Evolutionary conservation across 1,140 invertebrate species (phyloP).

Genomic region (Trichonephila clavata): DNA sequence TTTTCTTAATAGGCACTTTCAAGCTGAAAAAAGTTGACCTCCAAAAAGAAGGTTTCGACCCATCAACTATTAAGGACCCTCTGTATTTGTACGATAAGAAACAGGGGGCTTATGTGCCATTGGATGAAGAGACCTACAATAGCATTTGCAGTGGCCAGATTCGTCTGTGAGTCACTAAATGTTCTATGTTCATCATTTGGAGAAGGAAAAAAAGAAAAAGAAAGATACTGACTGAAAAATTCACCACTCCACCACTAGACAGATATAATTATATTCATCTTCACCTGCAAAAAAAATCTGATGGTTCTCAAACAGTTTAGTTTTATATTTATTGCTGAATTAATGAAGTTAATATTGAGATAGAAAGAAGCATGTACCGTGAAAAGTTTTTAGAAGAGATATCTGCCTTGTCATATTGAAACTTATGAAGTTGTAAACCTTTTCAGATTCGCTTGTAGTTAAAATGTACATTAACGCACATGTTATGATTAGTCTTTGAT

Average conservation of each 20-base stretch:
- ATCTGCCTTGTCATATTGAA: neutral
- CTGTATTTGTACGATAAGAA: conserved; percentile 82
- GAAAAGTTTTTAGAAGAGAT: neutral
- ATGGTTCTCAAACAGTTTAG: neutral
- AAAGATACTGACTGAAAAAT: too few relatives aligned
- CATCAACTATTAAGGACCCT: conserved; percentile 84
- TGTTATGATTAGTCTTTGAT: neutral
- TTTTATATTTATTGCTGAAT: conserved; percentile 20
- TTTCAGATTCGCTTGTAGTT: neutral
- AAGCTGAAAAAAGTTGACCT: conserved; percentile 97
- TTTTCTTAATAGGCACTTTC: conserved; percentile 85
- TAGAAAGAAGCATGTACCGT: neutral
- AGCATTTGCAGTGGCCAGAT: conserved; percentile 77
- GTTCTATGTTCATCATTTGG: neutral
- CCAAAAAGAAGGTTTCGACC: conserved; percentile 94
- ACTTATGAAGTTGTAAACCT: neutral
- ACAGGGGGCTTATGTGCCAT: conserved; percentile 83
- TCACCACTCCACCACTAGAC: neutral
- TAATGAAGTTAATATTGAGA: neutral
- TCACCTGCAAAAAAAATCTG: neutral
- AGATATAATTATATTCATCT: neutral
- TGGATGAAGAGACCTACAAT: conserved; percentile 86
- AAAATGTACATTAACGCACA: neutral
- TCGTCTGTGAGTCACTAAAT: conserved; percentile 66
- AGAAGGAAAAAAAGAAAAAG: too few relatives aligned